Evolutionary conservation across 2,113 vertebrate species (phyloP).

Genomic region (Caranx ignobilis): DNA sequence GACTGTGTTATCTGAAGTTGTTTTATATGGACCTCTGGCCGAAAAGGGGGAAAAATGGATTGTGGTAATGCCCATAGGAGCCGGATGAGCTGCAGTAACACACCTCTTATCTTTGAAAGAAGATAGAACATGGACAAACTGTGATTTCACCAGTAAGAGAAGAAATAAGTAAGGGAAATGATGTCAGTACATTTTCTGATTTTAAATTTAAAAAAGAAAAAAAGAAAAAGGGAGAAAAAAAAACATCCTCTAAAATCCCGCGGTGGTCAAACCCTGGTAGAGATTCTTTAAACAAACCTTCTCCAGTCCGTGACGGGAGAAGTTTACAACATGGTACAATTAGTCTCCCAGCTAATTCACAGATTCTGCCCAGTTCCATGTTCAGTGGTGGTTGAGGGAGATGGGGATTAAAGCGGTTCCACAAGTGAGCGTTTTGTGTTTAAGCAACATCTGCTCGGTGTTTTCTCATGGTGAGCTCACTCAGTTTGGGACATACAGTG

Average conservation of each 20-base stretch:
- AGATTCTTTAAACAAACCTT: constrained; percentile 68
- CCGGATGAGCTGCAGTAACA: neutral
- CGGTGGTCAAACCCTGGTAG: constrained; percentile 14
- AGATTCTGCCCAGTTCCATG: constrained; percentile 54
- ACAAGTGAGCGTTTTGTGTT: constrained; percentile 43
- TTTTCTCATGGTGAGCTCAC: constrained; percentile 44
- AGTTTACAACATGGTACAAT: constrained; percentile 34
- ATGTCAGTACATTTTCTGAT: neutral
- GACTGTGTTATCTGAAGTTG: constrained; percentile 22
- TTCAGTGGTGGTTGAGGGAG: constrained; percentile 43
- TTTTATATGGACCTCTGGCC: neutral
- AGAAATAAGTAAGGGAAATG: neutral
- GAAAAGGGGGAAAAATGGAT: neutral
- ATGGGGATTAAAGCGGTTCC: constrained; percentile 51
- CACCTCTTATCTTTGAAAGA: neutral
- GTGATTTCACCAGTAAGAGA: neutral
- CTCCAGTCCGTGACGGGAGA: constrained; percentile 36
- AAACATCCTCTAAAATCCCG: constrained; percentile 12
- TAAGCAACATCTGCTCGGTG: constrained; percentile 63
- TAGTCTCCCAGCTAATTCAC: constrained; percentile 55
- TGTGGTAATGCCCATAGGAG: neutral
- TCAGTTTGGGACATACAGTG: constrained; percentile 38
- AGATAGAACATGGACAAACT: neutral
- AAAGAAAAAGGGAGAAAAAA: neutral
- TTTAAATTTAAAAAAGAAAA: neutral